Evolutionary conservation across 2,888 invertebrate genomes (phyloP).

Genomic region (Trimorus sp.): DNA sequence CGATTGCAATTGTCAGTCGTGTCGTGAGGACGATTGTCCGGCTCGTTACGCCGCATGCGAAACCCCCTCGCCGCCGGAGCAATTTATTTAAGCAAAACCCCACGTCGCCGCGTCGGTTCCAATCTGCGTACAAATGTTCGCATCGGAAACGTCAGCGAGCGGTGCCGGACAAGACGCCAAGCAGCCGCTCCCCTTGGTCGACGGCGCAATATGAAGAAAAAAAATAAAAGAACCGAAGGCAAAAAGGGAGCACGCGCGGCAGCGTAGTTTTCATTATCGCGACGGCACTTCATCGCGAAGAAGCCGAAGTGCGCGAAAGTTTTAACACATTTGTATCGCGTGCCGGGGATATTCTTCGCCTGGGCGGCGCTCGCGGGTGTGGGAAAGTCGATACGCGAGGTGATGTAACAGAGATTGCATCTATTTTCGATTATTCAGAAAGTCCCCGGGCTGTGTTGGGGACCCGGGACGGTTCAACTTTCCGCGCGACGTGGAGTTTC

Average conservation of each 20-base stretch:
- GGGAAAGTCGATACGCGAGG: slow-evolving; percentile 63
- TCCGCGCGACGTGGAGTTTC: slow-evolving; percentile 56
- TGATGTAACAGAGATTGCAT: slow-evolving; percentile 70
- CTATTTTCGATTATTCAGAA: slow-evolving; percentile 71
- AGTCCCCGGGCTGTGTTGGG: slow-evolving; percentile 58
- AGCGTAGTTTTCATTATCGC: slow-evolving; percentile 52
- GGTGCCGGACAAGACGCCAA: slow-evolving; percentile 16
- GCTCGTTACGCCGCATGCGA: neutral
- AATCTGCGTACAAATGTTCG: slow-evolving; percentile 38
- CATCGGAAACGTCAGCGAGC: slow-evolving; percentile 24
- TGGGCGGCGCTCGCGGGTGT: slow-evolving; percentile 17
- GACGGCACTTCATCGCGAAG: slow-evolving; percentile 66
- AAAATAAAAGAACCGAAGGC: no score
- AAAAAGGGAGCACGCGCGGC: slow-evolving; percentile 7
- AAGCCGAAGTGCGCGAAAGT: slow-evolving; percentile 68
- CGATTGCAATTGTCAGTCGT: no score
- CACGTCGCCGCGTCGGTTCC: neutral
- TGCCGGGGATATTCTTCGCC: slow-evolving; percentile 57
- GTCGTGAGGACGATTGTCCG: neutral
- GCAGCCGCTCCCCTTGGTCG: slow-evolving; percentile 7
- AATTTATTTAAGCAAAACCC: slow-evolving; percentile 28
- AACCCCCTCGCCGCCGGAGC: neutral
- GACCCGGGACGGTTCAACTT: slow-evolving; percentile 64
- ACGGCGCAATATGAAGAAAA: neutral
- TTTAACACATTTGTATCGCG: slow-evolving; percentile 65